Conservation (phyloP, 1,140 invertebrate species). For the Drosophila pseudoananassae region DNA sequence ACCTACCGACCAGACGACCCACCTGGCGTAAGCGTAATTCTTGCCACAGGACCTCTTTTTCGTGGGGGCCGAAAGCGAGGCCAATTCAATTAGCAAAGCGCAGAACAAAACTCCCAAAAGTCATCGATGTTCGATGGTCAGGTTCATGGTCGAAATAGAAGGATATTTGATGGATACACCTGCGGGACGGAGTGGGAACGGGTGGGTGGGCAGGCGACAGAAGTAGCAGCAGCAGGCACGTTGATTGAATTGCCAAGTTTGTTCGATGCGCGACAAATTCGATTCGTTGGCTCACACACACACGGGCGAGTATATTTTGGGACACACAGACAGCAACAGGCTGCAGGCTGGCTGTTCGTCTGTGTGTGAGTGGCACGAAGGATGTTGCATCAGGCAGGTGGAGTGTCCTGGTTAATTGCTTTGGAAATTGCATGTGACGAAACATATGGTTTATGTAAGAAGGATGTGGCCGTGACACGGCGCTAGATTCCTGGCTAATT, state of each 20-base stretch:
- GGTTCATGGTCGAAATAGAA: slow-evolving; percentile 28
- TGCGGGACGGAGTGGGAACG: neutral
- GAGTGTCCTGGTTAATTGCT: slow-evolving; percentile 69
- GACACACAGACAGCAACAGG: slow-evolving; percentile 30
- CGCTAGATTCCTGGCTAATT: slow-evolving; percentile 47
- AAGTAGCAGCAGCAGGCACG: slow-evolving; percentile 23
- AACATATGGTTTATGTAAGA: slow-evolving; percentile 59
- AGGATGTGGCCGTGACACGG: slow-evolving; percentile 47
- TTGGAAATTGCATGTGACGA: slow-evolving; percentile 70
- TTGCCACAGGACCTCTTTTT: slow-evolving; percentile 17
- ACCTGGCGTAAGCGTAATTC: slow-evolving; percentile 53
- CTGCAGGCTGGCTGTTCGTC: slow-evolving; percentile 39
- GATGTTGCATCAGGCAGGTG: slow-evolving; percentile 54
- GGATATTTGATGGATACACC: neutral
- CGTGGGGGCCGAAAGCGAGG: slow-evolving; percentile 13
- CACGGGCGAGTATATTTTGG: neutral
- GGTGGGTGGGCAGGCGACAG: slow-evolving; percentile 10
- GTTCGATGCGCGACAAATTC: slow-evolving; percentile 63
- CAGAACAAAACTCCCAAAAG: slow-evolving; percentile 30
- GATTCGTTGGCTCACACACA: slow-evolving; percentile 25
- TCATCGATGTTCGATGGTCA: slow-evolving; percentile 26
- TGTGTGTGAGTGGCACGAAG: slow-evolving; percentile 8
- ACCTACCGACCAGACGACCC: neutral
- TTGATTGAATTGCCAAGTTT: slow-evolving; percentile 71
- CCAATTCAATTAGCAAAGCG: slow-evolving; percentile 54